phyloP scores from a whole-genome alignment of 1,140 invertebrate species.

The Tribolium madens region DNA sequence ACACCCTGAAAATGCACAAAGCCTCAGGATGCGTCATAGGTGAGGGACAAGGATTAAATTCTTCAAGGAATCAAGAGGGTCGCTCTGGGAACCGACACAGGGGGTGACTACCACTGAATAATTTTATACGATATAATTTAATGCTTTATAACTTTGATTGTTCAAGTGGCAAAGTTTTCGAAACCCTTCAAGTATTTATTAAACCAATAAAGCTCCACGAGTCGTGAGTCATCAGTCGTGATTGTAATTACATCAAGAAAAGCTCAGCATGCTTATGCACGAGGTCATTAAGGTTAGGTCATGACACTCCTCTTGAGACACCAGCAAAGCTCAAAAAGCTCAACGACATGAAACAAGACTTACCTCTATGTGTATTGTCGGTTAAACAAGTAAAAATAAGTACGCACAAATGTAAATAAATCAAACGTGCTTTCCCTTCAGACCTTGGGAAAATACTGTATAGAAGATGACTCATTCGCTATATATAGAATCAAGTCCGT shows the following conservation, averaged over 20 bases:
- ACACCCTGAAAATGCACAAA: constrained; percentile 4
- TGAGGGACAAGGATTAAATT: constrained; percentile 50
- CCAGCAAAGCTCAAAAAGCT: no score
- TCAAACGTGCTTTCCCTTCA: constrained; percentile 50
- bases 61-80: constrained; percentile 44
- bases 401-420: constrained; percentile 48
- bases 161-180: constrained; percentile 1
- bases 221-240: no score
- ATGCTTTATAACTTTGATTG: constrained; percentile 52
- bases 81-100: constrained; percentile 41
- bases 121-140: constrained; percentile 54
- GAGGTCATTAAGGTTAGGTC: constrained; percentile 19
- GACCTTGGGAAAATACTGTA: constrained; percentile 60
- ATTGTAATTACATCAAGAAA: no score
- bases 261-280: not conserved
- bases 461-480: constrained; percentile 60
- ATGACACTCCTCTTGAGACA: not conserved
- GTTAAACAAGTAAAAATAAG: constrained; percentile 16
- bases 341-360: not conserved
- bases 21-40: constrained; percentile 49
- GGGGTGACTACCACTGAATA: constrained; percentile 51
- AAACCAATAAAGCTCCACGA: not conserved
- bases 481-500: constrained; percentile 60
- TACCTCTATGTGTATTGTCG: not conserved
- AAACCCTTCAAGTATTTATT: constrained; percentile 3